Percentiles rank a stretch among this genome's conserved stretches.
Evolutionary conservation across 2,888 invertebrate genomes (phyloP).

Genomic region (Acleris laterana): DNA sequence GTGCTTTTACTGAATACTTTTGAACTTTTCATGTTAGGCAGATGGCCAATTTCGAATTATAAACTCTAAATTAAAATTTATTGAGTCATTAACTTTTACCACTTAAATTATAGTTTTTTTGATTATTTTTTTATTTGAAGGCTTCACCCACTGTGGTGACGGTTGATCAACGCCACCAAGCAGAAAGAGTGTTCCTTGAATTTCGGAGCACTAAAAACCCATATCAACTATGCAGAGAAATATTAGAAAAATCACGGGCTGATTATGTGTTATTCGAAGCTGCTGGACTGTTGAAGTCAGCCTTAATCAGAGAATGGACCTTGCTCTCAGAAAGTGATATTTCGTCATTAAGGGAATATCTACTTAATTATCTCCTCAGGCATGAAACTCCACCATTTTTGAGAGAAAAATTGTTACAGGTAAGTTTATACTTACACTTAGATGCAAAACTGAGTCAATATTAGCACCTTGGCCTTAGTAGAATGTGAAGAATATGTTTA

Average conservation of each 20-base stretch:
- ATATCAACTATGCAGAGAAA: slow-evolving; percentile 90
- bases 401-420: slow-evolving; percentile 88
- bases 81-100: neutral
- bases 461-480: too few species aligned
- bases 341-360: slow-evolving; percentile 89
- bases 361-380: slow-evolving; percentile 90
- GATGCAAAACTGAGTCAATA: too few species aligned
- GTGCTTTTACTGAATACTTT: neutral
- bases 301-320: slow-evolving; percentile 93
- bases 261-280: slow-evolving; percentile 95
- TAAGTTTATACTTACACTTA: slow-evolving; percentile 50
- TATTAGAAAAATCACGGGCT: slow-evolving; percentile 88
- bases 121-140: slow-evolving; percentile 68
- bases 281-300: slow-evolving; percentile 91
- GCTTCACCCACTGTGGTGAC: slow-evolving; percentile 91
- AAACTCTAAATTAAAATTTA: too few species aligned
- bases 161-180: slow-evolving; percentile 90
- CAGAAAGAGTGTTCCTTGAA: slow-evolving; percentile 92
- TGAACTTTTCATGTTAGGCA: neutral
- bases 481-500: too few species aligned
- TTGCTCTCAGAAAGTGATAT: slow-evolving; percentile 88
- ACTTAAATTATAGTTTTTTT: neutral
- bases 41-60: too few species aligned
- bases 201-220: slow-evolving; percentile 93
- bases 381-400: slow-evolving; percentile 90